These are phyloP conservation scores for Salmo trutta DNA, from an alignment of 2,797 vertebrate species.

Conservation along the genomic window DNA sequence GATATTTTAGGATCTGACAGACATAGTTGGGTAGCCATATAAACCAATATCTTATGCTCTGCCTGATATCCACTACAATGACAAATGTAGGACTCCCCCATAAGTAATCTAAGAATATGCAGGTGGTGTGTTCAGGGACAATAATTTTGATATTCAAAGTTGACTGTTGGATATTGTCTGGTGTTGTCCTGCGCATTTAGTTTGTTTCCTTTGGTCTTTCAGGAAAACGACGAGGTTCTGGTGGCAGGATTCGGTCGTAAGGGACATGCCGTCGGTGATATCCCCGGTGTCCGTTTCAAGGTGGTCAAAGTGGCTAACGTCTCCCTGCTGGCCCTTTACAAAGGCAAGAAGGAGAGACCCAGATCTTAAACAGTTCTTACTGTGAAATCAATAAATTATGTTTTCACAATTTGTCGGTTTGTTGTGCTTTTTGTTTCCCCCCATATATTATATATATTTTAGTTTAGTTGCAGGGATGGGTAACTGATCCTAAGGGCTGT, in stretches of 20 bases:
- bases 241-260: conserved; percentile 88
- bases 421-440: neutral
- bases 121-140: too few relatives aligned
- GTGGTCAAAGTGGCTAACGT: conserved; percentile 84
- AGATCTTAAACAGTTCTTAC: conserved; percentile 36
- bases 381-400: conserved; percentile 9
- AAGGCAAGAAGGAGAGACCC: conserved; percentile 84
- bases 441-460: neutral
- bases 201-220: conserved; percentile 5
- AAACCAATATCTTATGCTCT: too few relatives aligned
- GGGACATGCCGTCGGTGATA: conserved; percentile 81
- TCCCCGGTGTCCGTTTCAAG: conserved; percentile 75
- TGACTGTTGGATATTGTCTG: neutral
- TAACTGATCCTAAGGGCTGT: too few relatives aligned
- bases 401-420: conserved; percentile 13
- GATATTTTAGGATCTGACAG: too few relatives aligned
- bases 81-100: too few relatives aligned
- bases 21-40: too few relatives aligned
- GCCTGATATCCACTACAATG: too few relatives aligned
- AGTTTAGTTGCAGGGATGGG: neutral
- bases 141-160: too few relatives aligned
- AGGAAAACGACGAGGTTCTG: conserved; percentile 92
- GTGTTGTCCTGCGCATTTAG: neutral
- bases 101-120: too few relatives aligned
- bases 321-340: conserved; percentile 80